Base-by-base conservation (phyloP, 1,140 invertebrate species). In the Teleopsis dalmanni region DNA sequence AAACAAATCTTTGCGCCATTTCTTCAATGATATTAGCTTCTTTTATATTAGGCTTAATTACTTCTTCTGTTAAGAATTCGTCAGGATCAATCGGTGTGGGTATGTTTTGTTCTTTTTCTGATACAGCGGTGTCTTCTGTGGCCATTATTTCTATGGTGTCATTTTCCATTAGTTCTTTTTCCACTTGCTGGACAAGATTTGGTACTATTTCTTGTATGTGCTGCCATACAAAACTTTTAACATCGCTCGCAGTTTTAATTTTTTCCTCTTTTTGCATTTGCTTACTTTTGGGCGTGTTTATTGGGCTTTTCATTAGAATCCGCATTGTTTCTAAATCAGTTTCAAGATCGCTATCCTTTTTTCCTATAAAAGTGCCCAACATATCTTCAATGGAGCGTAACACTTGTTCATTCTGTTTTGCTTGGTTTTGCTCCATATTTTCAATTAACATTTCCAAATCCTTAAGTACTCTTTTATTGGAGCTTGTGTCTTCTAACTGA, bases 121-220 rank as follows among this genome's bases (percentile, higher is more conserved):
- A 52, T 36, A 41, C 16, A 1, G 10, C 8, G 2, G 14, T n/a
- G 34, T 47, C n/a, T 8, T 22, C 31, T 3, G 25, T 3, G 9
- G 34, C 13, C 11, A 10, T 31, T 23, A 33, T 11, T 9, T 29
- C 49, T 4, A 33, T 33, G 41, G 23, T 11, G 11, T 55, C 46
- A 1, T 48, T 37, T 34, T 65, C 58, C 51, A 57, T 51, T 0
- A 68, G 54, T 40, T 71, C 61, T 27, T 70, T 65, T 33, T 72
- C 67, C 3, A 74, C 58, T 48, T 73, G 72, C 44, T 72, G 71
- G 16, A 70, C 70, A 26, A 65, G 52, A 44, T 67, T 68, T 0
- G 68, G 68, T 3, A 64, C 60, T 48, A 71, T 66, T 4, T 71
- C 68, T 41, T 70, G 68, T n/a, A 71, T 71, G 40, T 71, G 65